Evolutionary conservation across 2,888 invertebrate genomes (phyloP), one percentile per base, ranked within the genome.

Genomic region (Noctuana brunneofusca): DNA sequence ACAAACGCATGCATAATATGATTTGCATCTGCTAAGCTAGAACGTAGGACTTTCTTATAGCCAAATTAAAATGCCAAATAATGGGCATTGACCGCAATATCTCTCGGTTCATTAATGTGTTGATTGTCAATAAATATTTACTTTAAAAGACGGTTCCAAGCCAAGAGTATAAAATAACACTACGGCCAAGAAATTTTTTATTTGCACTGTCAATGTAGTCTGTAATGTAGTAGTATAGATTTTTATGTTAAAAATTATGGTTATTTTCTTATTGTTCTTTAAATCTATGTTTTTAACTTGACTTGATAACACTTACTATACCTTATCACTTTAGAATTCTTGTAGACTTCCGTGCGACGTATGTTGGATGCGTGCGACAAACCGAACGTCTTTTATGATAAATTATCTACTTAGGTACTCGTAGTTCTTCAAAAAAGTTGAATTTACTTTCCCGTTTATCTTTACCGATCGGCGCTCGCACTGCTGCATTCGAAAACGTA

Each of bases 1-100:
- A 55, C 14, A 3, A 24, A 11, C 8, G n/a, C 27, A 50, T 50
- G 24, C 27, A 41, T 58, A 27, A 50, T 58, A 41, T 20, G 49
- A 24, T 18, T 50, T 50, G 22, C 58, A 52, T 58, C 41, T 58
- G 58, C 58, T 52, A 11, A 38, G 38, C 38, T 30, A 58, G 58
- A 30, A 58, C 18, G 9, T 43, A 27, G 16, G 16, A 38, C 58
- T 30, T 52, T 52, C 30, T 52, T 43, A n/a, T 49, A 49, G 8
- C 41, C 58, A 58, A 27, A 41, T 52, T 50, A 30, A 41, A 24
- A 49, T 57, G 48, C 24, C 49, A 22, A 57, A 58, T 50, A 58
- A 58, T 35, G 27, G 12, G 9, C 49, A 38, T 3, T 49, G 35
- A 32, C 32, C 48, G 27, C 35, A 3, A 35, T 35, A 3, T 35